Evolutionary conservation across 92 coral and sea anemone genomes (phyloP).

Genomic region (Parazoanthus swiftii): DNA sequence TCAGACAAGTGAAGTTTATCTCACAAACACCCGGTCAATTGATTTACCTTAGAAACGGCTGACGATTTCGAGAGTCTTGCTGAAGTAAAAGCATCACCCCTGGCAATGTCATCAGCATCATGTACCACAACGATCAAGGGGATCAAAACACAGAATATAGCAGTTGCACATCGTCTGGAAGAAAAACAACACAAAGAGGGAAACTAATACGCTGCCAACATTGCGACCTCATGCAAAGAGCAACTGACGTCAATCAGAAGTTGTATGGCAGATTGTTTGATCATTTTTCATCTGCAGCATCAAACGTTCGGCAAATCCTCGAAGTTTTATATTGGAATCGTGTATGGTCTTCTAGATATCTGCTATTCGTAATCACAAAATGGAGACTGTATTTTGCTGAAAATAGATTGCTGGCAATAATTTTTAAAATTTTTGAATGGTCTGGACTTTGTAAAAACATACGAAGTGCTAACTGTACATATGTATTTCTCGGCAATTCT

Average conservation of each 20-base stretch:
- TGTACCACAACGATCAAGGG: background rate
- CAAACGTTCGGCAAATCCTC: slow-evolving; percentile 16
- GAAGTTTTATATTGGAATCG: background rate
- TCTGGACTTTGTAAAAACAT: too few relatives aligned
- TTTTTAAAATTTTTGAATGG: background rate
- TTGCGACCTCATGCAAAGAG: background rate
- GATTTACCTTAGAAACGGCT: background rate
- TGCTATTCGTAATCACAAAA: slow-evolving; percentile 26
- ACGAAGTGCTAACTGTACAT: background rate
- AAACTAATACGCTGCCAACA: background rate
- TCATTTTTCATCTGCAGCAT: background rate
- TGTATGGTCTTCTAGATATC: slow-evolving; percentile 18
- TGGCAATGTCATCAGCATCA: background rate
- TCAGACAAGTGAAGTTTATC: slow-evolving; percentile 3
- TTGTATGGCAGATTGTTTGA: background rate
- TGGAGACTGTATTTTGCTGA: background rate
- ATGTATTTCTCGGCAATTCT: too few relatives aligned
- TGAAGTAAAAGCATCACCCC: slow-evolving; percentile 5
- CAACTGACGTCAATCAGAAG: too few relatives aligned
- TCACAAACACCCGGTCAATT: background rate
- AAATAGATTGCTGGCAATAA: background rate
- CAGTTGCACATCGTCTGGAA: slow-evolving; percentile 9
- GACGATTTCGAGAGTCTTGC: background rate
- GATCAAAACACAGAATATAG: background rate
- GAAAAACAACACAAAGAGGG: background rate